Evolutionary conservation across 2,797 vertebrate genomes (phyloP), one percentile per base, ranked within the genome.

Genomic region (Sebastes nivosus): DNA sequence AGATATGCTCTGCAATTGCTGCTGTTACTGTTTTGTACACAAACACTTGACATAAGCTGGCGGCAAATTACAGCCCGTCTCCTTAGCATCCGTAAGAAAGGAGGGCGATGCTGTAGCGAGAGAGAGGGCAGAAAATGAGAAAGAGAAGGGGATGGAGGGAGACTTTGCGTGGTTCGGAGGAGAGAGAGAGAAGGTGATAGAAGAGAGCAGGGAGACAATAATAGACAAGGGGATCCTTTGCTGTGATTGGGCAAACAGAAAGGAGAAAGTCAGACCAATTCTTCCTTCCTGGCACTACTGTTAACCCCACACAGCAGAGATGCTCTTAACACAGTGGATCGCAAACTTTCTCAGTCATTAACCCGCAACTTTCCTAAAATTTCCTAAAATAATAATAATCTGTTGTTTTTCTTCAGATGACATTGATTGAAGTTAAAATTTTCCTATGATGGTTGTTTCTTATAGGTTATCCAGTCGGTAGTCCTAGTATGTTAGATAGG

Each of bases 1-100:
- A 71, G 36, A 63, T 72, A 42, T 65, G 68, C 58, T 71, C 65
- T 13, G 61, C 5, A 16, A 73, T 65, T 46, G 69, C 69, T 67
- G 82, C 71, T 79, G 59, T 70, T 69, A 55, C 68, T 25, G 30
- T 82, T 83, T 82, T 76, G 71, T 61, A 74, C 73, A 84, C 80
- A 93, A 85, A 83, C 82, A 82, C 83, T 89, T 82, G 79, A 88
- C 78, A 83, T 82, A 86, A 86, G 87, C 87, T 90, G 9, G 82
- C 25, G 22, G 77, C 57, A 88, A 89, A 90, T 92, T 86, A 85
- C 61, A 83, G 76, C 67, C 75, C 20, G 46, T 82, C 67, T 74
- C 63, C 58, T 74, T 27, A 14, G 64, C 38, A 52, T 76, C 64
- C 63, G 29, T 75, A 55, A 77, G 55, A 64, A 64, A 77, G 14